phyloP scores from a whole-genome alignment of 2,113 vertebrate species.

The Eubucco bourcierii region DNA sequence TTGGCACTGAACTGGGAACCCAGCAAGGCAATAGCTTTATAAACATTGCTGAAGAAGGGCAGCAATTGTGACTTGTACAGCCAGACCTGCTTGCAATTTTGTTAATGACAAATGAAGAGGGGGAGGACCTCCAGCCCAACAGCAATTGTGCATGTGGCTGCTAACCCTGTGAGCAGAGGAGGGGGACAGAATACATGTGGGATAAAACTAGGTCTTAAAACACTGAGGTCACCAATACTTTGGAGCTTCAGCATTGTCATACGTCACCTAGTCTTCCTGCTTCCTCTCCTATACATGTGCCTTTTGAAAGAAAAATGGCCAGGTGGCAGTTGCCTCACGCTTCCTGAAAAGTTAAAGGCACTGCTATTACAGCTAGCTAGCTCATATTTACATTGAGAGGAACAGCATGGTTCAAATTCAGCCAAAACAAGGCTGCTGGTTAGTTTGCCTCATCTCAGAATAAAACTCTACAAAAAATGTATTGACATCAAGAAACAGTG shows the following conservation, averaged over 20 bases:
- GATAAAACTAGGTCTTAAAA: neutral
- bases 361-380: neutral
- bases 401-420: neutral
- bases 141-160: neutral
- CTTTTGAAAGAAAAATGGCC: neutral
- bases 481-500: neutral
- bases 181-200: neutral
- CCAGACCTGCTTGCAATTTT: neutral
- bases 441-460: neutral
- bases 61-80: neutral
- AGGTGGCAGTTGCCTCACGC: neutral
- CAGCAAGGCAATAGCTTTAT: neutral
- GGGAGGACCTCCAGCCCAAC: neutral
- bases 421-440: neutral
- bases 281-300: neutral
- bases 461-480: neutral
- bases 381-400: neutral
- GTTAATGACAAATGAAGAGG: neutral
- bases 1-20: neutral
- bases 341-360: slow-evolving; percentile 20
- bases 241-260: neutral
- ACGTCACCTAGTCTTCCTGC: neutral
- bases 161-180: neutral
- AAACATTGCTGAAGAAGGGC: neutral
- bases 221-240: neutral